Base-by-base conservation (phyloP, 1,140 invertebrate genomes). In the Acromyrmex echinatior region DNA sequence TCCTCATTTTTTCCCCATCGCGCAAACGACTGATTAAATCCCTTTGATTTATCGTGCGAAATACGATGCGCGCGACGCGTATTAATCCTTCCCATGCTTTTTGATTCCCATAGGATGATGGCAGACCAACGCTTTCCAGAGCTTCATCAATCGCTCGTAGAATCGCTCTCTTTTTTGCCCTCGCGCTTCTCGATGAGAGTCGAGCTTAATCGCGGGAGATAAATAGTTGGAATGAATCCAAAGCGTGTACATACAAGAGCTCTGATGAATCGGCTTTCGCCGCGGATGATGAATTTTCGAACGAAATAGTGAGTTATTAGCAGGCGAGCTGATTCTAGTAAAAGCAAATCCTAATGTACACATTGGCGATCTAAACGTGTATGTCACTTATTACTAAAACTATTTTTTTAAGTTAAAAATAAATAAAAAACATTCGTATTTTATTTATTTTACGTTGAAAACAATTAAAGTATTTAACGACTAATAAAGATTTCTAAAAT, bases 21-120 rank as follows among this genome's bases (percentile, higher is more conserved):
- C 68, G 53, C 53, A 16, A 60, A 60, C 35, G 35, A 49, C 86
- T 87, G 86, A 87, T 87, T 87, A 87, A 87, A 87, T 82, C 86
- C 62, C 71, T 87, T 84, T 85, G 86, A 87, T 87, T 87, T 87
- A 87, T 87, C 80, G 70, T 25, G 49, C 70, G 70, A 87, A 85
- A 87, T 85, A 85, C 80, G 86, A 85, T 65, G 80, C 80, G 62
- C 70, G 80, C 66, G 66, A 70, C 66, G 74, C 80, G 62, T 62
- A 81, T 51, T 85, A 87, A 87, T 62, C 86, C 86, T 87, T 87
- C 86, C 80, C 70, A 51, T 45, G 70, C 25, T 25, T 66, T 87
- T 58, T 73, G 81, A 87, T 87, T 85, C 86, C 70, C 86, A 39
- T 53, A 87, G 86, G 86, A 85, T 58, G 80, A 76, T 66, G 71